phyloP scores from a whole-genome alignment of 2,113 vertebrate genomes.

The Thinocorus orbignyianus region DNA sequence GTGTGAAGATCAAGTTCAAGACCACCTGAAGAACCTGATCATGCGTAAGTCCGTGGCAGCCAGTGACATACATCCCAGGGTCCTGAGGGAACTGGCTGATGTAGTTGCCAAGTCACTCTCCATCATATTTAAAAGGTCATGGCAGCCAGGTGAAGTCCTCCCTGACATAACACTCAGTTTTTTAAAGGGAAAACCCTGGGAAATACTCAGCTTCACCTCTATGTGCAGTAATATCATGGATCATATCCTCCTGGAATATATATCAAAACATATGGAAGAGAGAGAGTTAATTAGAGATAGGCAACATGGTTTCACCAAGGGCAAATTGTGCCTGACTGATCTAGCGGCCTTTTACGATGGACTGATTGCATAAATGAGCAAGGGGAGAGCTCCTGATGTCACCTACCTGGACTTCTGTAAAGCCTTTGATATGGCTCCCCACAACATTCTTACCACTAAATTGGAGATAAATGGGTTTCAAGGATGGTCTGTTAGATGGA shows the following conservation, averaged over 20 bases:
- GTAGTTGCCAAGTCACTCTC: too few species aligned
- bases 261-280: not conserved
- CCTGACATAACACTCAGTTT: too few species aligned
- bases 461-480: not conserved
- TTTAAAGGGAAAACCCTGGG: too few species aligned
- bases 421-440: not conserved
- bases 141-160: too few species aligned
- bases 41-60: not conserved
- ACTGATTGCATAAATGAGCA: not conserved
- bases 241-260: too few species aligned
- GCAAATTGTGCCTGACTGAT: not conserved
- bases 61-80: not conserved
- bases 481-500: not conserved
- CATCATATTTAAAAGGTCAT: too few species aligned
- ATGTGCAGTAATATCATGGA: too few species aligned
- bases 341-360: not conserved
- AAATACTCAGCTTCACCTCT: too few species aligned
- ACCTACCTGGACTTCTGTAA: not conserved
- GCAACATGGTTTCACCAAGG: not conserved
- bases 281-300: not conserved
- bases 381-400: not conserved
- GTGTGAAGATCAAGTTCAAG: not conserved
- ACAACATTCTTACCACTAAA: not conserved
- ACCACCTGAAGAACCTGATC: not conserved
- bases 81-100: not conserved